Base-by-base conservation (phyloP, 2,888 invertebrate species). In the Drosophila anomelani region DNA sequence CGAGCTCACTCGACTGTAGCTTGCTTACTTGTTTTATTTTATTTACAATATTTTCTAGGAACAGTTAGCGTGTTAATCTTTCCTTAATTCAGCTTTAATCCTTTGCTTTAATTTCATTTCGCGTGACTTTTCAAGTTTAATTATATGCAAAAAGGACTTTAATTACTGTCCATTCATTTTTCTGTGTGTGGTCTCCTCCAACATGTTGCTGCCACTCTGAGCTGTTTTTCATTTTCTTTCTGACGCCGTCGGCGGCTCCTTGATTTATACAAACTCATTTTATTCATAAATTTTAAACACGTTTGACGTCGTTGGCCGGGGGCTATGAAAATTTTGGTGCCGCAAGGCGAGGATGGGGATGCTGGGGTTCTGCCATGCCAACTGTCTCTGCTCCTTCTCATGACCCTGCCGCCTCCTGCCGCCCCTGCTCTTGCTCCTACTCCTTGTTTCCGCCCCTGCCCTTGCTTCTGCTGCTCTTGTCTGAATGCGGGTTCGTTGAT, bases 201-300 rank as follows among this genome's bases (percentile, higher is more conserved):
- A 70, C 55, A 58, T 54, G 66, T 70, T 76, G 60, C 51, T 17
- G 63, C 15, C 12, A 56, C 70, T 36, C 20, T 56, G 62, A 83
- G 75, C 72, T 38, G 63, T 83, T 73, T 83, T 79, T 77, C 79
- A 80, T 77, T 81, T 74, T 54, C 69, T 57, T 55, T 63, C 74
- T 32, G 26, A 49, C 49, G 72, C 61, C 70, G 61, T 55, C 70
- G 57, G 53, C 39, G 66, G 46, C 66, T 44, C 47, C 58, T 80
- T 85, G 84, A 85, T 85, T 85, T 87, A 85, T 85, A 85, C 81
- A 61, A 74, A 82, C 82, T 87, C 88, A 85, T 85, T 85, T 87
- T 79, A 85, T 82, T 85, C 88, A 85, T 82, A 85, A 87, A 85
- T 81, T 85, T 76, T 72, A 79, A 83, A 79, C 76, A 77, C 78